Conservation (phyloP, 2,797 vertebrate species). For the Meriones psammophilus region DNA sequence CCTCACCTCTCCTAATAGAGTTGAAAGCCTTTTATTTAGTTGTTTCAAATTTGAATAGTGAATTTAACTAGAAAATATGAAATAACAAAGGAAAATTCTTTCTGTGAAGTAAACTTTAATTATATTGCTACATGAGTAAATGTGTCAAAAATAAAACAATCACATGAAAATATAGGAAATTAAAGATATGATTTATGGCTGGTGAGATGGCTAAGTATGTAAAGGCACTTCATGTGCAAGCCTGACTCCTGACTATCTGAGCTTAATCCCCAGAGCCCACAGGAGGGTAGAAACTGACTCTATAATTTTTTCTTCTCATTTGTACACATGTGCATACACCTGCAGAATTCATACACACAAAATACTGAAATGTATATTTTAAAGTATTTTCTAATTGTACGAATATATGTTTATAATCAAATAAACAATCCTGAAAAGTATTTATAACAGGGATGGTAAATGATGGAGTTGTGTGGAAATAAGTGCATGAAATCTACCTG, state of each 20-base stretch:
- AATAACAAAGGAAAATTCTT: background rate
- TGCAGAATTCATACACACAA: background rate
- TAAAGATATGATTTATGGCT: background rate
- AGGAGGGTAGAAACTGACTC: background rate
- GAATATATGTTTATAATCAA: background rate
- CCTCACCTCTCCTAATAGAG: background rate
- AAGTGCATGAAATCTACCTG: background rate
- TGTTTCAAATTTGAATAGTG: background rate
- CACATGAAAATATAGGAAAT: background rate
- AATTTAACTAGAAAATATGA: conserved; percentile 2
- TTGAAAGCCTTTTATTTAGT: background rate
- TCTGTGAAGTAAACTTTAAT: background rate
- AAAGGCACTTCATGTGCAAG: background rate
- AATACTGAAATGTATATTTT: background rate
- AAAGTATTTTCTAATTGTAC: background rate
- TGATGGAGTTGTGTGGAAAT: background rate
- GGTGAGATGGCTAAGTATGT: background rate
- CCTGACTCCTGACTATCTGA: too few species aligned
- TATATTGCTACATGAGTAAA: background rate
- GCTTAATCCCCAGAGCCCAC: background rate
- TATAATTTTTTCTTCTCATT: background rate
- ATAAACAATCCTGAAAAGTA: background rate
- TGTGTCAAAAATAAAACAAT: conserved; percentile 26
- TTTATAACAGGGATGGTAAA: background rate
- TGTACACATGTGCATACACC: background rate